Evolutionary conservation across 2,888 invertebrate genomes (phyloP), one percentile per base, ranked within the genome.

Genomic region (Cataglyphis altisquamis): DNA sequence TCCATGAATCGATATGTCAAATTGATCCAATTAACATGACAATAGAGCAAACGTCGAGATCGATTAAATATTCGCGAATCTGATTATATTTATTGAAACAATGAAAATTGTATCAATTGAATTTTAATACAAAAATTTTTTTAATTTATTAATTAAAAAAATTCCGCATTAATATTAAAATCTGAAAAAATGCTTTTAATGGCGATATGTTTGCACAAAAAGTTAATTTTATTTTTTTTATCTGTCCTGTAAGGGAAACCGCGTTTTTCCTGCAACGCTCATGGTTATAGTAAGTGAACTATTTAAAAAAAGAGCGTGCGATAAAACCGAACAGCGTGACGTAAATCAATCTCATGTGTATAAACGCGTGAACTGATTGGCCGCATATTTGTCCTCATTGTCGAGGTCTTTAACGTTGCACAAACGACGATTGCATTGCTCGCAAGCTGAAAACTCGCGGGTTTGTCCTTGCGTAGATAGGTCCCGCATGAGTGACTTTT

Each of bases 401-500:
- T 81, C 89, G 89, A 90, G 89, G 90, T 87, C 89, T 84, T 84
- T 86, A 87, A 81, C 88, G 82, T 88, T 86, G 81, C 87, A 83
- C 84, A 83, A 86, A 55, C 83, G 32, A 32, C 10, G 85, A 82
- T 84, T 84, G 87, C 84, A 52, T 18, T 73, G 84, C 64, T 41
- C 45, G 74, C 67, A 78, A 83, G 74, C 83, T 87, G 85, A 89
- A 88, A 89, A 84, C 70, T 84, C 18, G 45, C 41, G 70, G 72
- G 66, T 78, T 82, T 83, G 90, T 90, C 90, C 90, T 90, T 90
- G 90, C 84, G 70, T 84, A 74, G 90, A 89, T 84, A 83, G 83
- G 84, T 75, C 87, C 89, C 89, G 89, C 89, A 89, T 82, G 87
- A 85, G 84, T 90, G 83, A 89, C 82, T 91, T 91, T 90, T 90